Evolutionary conservation across 2,797 vertebrate species (phyloP), one percentile per base, ranked within the genome.

Genomic region (Carcharodon carcharias): DNA sequence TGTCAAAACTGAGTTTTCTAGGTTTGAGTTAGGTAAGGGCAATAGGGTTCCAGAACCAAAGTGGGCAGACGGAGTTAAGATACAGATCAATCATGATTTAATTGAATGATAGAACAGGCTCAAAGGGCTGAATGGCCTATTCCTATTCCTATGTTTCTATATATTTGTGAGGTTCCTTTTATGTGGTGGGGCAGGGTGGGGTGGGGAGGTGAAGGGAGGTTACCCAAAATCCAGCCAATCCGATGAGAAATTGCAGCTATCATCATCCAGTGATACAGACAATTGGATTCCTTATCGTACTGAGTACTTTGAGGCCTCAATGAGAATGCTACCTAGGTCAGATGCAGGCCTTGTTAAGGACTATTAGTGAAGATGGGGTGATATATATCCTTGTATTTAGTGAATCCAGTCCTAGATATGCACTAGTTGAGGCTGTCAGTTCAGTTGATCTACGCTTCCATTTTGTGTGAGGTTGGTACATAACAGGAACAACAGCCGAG

Each of bases 391-490:
- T n/a, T 95, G 94, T 58, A 54, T 56, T 95, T 77, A 77, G 94
- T 77, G 45, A 56, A 95, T 77, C 26, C 31, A 58, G 94, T 95
- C 40, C 69, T 95, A 11, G 94, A 95, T 77, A 31, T 77, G 45
- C 94, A 56, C 94, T 77, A 58, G 94, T 95, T 56, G 94, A 77
- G 73, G 54, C 67, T 95, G 94, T 95, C 94, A 95, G 67, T n/a
- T 95, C 50, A 31, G 28, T 95, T 95, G 94, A 95, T 95, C 69
- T 95, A 95, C 69, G 69, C 56, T 77, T 77, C 69, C 69, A 95
- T 95, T 95, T 56, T 77, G 69, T 56, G 28, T n/a, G 54, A 23
- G 94, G 69, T 50, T 95, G 94, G 94, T 77, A 95, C 69, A 77
- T 56, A 77, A 58, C 94, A 95, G 69, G 69, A 73, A 73, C 94